Evolutionary conservation across 92 coral and sea anemone species (phyloP).

Genomic region (Zoanthus sociatus): DNA sequence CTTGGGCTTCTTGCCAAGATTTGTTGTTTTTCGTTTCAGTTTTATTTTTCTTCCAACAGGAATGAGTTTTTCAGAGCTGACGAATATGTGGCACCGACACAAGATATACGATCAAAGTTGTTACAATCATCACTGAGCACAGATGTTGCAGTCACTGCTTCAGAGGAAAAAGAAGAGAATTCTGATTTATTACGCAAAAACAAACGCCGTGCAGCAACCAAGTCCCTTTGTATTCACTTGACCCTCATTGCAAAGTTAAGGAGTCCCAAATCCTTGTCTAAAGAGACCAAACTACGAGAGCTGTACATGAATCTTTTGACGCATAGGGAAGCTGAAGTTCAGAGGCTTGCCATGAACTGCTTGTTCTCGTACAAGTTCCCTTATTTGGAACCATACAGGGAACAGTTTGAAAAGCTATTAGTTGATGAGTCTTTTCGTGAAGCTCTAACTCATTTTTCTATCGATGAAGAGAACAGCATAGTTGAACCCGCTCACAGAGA

Average conservation of each 20-base stretch:
- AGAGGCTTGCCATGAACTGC: conserved; percentile 87
- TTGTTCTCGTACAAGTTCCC: conserved; percentile 85
- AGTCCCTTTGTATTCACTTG: conserved; percentile 83
- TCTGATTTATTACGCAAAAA: conserved; percentile 49
- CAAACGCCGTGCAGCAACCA: conserved; percentile 76
- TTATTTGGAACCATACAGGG: conserved; percentile 88
- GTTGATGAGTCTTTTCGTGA: conserved; percentile 94
- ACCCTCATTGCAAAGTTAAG: conserved; percentile 80
- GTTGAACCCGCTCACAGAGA: conserved; percentile 81
- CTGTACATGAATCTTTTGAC: conserved; percentile 72
- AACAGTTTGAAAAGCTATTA: conserved; percentile 78
- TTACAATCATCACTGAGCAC: neutral
- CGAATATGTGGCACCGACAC: conserved; percentile 80
- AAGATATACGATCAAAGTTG: conserved; percentile 71
- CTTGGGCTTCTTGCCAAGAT: neutral
- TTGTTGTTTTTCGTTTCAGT: neutral
- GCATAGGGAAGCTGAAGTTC: conserved; percentile 89
- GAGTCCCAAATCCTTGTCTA: conserved; percentile 80
- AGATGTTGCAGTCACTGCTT: conserved; percentile 17
- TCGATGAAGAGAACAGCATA: conserved; percentile 83
- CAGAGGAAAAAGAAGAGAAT: conserved; percentile 23
- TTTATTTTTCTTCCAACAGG: conserved; percentile 35
- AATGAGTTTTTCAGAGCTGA: conserved; percentile 74
- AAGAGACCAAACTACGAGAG: conserved; percentile 76
- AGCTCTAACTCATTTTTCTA: conserved; percentile 83